Evolutionary conservation across 2,113 vertebrate species (phyloP).

Genomic region (Forbesichthys agassizii): DNA sequence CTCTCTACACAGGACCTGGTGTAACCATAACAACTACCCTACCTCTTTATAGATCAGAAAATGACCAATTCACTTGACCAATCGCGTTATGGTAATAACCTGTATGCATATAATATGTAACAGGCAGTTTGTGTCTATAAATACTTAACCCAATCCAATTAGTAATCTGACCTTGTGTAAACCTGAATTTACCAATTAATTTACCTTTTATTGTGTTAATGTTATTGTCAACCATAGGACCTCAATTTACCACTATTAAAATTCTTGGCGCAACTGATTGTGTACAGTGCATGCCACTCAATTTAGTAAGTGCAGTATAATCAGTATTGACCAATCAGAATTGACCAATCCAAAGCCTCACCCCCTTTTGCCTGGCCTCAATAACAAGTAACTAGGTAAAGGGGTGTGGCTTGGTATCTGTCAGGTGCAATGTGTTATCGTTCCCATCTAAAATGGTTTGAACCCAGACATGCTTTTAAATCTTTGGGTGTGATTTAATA

Average conservation of each 20-base stretch:
- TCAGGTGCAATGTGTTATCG: no score
- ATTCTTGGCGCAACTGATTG: constrained; percentile 22
- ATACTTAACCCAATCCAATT: neutral
- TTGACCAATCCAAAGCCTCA: no score
- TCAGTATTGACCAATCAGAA: no score
- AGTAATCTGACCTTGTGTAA: neutral
- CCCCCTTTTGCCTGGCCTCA: no score
- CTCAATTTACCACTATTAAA: constrained; percentile 43
- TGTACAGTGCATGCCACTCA: neutral
- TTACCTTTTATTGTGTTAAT: constrained; percentile 23
- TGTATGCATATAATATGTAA: neutral
- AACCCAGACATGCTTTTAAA: no score
- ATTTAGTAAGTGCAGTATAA: neutral
- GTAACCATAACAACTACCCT: constrained; percentile 68
- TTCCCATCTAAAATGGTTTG: no score
- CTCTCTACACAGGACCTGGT: constrained; percentile 48
- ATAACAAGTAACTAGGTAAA: no score
- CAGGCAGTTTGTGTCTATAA: constrained; percentile 17
- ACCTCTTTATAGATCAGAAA: constrained; percentile 65
- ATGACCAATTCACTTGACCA: constrained; percentile 52
- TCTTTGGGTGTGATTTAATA: no score
- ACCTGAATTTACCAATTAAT: constrained; percentile 15
- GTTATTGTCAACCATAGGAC: constrained; percentile 40
- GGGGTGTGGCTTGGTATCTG: no score
- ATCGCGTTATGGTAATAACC: neutral